Evolutionary conservation across 64 coral and sea anemone species (phyloP).

Genomic region (Porites lutea): DNA sequence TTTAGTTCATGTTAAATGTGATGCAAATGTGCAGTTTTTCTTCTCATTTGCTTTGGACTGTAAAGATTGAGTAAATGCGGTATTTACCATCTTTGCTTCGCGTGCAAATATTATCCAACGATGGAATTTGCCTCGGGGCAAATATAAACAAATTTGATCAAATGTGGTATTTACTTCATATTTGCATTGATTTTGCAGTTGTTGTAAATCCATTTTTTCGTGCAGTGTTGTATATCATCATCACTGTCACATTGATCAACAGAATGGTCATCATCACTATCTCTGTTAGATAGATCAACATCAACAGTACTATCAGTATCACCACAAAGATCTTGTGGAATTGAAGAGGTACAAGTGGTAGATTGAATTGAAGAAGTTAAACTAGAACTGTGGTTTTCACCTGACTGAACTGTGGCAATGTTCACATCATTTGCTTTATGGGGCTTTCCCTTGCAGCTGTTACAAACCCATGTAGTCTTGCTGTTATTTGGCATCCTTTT

Average conservation of each 20-base stretch:
- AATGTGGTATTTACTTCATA: no score
- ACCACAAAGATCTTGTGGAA: neutral
- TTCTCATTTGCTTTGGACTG: no score
- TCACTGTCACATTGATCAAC: slow-evolving; percentile 22
- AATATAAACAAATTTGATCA: no score
- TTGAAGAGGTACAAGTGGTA: slow-evolving; percentile 15
- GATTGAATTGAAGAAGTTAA: slow-evolving; percentile 26
- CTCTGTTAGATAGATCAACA: slow-evolving; percentile 20
- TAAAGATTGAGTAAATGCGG: no score
- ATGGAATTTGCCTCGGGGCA: no score
- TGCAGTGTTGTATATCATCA: slow-evolving; percentile 4
- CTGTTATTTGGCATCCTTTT: slow-evolving; percentile 69
- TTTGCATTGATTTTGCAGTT: no score
- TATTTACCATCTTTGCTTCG: no score
- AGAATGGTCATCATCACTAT: slow-evolving; percentile 13
- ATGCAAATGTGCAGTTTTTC: no score
- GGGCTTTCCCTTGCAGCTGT: slow-evolving; percentile 3
- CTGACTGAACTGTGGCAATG: slow-evolving; percentile 12
- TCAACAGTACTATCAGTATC: slow-evolving; percentile 19
- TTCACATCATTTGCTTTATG: neutral
- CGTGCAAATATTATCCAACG: no score
- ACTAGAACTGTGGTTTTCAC: slow-evolving; percentile 4
- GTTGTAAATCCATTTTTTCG: no score
- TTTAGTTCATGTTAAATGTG: no score
- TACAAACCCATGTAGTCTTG: slow-evolving; percentile 28